A percentile compares a stretch with the other conserved stretches of the same genome.
Evolutionary conservation across 30 jellyfish, hydroid and myxozoan species (phyloP).

Genomic region (Catostylus mosaicus): DNA sequence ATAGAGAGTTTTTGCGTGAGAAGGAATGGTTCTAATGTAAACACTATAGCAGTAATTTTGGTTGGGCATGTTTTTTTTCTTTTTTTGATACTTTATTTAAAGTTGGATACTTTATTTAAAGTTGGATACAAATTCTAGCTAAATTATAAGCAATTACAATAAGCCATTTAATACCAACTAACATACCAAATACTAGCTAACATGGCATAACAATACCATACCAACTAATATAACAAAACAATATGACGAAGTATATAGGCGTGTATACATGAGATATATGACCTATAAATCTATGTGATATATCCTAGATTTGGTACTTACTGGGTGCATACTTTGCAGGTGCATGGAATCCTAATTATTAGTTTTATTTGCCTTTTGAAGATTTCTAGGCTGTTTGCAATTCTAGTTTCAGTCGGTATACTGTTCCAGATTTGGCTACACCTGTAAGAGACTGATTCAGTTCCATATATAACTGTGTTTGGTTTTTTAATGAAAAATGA

Average conservation of each 20-base stretch:
- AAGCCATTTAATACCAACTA: constrained; percentile 8
- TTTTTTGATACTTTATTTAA: too few species aligned
- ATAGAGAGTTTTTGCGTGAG: too few species aligned
- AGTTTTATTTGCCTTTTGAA: constrained; percentile 18
- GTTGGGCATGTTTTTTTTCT: too few species aligned
- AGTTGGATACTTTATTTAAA: not conserved
- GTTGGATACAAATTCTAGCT: constrained; percentile 1
- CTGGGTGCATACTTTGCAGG: constrained; percentile 15
- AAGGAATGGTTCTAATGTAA: too few species aligned
- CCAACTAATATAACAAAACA: not conserved
- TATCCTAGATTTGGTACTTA: constrained; percentile 3
- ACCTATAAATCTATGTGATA: not conserved
- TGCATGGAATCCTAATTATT: too few species aligned
- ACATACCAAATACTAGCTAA: not conserved
- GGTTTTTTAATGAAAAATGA: constrained; percentile 1
- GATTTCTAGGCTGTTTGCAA: constrained; percentile 7
- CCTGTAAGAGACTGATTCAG: constrained; percentile 16
- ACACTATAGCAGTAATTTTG: too few species aligned
- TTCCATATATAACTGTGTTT: not conserved
- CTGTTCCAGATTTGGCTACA: constrained; percentile 24
- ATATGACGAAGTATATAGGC: not conserved
- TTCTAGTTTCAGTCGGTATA: constrained; percentile 19
- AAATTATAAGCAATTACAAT: not conserved
- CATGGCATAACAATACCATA: not conserved
- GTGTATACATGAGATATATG: not conserved